A percentile compares a stretch with the other conserved stretches of the same genome.
phyloP scores from a whole-genome alignment of 2,797 vertebrate genomes.

The Cygnus olor region DNA sequence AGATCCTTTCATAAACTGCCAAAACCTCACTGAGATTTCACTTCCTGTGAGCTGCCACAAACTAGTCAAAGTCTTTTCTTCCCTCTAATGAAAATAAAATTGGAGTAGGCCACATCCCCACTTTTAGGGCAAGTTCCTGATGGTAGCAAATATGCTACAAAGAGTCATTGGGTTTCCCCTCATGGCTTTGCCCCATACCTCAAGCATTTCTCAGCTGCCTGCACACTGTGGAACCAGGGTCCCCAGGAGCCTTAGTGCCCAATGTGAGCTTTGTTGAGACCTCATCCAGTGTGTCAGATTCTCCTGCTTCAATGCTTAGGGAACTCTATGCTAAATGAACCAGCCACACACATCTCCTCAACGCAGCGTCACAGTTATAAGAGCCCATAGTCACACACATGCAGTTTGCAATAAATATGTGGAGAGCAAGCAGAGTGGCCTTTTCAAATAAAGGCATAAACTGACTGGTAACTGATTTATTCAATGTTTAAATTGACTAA shows the following conservation, averaged over 20 bases:
- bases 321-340: not conserved
- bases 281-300: accelerated
- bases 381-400: accelerated
- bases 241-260: not conserved
- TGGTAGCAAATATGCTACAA: accelerated
- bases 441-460: not conserved
- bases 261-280: not conserved
- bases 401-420: not conserved
- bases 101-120: not conserved
- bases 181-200: not conserved
- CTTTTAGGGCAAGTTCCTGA: not conserved
- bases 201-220: not conserved
- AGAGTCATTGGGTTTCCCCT: not conserved
- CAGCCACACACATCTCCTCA: not conserved
- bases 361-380: accelerated
- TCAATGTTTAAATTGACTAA: not conserved
- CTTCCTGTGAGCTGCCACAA: not conserved
- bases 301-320: accelerated
- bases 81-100: not conserved
- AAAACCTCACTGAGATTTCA: not conserved
- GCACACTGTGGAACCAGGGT: not conserved
- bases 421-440: accelerated
- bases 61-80: not conserved
- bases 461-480: accelerated
- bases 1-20: not conserved